Percentiles rank a stretch among this genome's conserved stretches.
phyloP scores from a whole-genome alignment of 2,888 invertebrate species.

The Epirrita christyi region DNA sequence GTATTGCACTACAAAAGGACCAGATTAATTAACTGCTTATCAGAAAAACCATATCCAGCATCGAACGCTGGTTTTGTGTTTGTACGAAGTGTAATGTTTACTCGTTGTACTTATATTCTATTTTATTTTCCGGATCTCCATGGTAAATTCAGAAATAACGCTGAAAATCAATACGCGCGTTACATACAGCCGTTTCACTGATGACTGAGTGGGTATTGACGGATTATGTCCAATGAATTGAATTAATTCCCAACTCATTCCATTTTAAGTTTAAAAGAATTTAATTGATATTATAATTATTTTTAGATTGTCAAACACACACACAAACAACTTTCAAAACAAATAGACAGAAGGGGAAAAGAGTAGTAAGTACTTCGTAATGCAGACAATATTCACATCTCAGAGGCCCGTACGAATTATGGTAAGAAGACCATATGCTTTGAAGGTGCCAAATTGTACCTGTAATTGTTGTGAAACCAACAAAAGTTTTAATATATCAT shows the following conservation, averaged over 20 bases:
- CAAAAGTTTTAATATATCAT: too few relatives aligned
- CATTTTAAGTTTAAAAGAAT: background rate
- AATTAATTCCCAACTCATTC: constrained; percentile 5
- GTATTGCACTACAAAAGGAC: too few relatives aligned
- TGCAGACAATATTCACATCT: too few relatives aligned
- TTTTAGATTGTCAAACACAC: too few relatives aligned
- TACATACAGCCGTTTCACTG: constrained; percentile 17
- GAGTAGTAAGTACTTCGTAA: too few relatives aligned
- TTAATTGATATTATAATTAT: background rate
- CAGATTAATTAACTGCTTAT: background rate
- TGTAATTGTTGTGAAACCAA: too few relatives aligned
- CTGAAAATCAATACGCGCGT: constrained; percentile 15
- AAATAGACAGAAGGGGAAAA: too few relatives aligned
- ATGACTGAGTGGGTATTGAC: constrained; percentile 10
- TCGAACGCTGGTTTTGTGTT: too few relatives aligned
- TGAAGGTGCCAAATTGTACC: too few relatives aligned
- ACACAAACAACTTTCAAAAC: too few relatives aligned
- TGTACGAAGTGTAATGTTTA: background rate
- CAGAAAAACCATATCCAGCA: background rate
- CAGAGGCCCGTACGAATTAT: too few relatives aligned
- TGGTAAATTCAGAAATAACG: constrained; percentile 9
- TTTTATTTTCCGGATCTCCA: constrained; percentile 6
- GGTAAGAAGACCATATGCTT: too few relatives aligned
- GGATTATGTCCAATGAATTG: constrained; percentile 7
- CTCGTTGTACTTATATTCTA: background rate